A percentile compares a stretch with the other conserved stretches of the same genome.
These are phyloP conservation scores for Pseudolaguvia tuberculata DNA, from an alignment of 2,113 vertebrate genomes.

Conservation along the genomic window DNA sequence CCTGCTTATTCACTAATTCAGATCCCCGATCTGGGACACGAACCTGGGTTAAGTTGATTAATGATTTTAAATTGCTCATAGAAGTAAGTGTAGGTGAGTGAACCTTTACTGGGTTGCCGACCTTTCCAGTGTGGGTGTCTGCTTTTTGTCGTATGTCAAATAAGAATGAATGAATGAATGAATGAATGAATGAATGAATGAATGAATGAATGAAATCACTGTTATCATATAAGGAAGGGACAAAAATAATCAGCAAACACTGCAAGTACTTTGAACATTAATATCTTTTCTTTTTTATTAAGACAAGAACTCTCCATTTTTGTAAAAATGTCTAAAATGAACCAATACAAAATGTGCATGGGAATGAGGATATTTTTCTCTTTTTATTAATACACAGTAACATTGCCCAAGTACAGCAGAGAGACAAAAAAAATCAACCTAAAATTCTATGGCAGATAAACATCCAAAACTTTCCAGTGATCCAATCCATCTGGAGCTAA, in stretches of 20 bases:
- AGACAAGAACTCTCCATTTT: constrained; percentile 80
- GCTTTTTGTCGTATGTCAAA: no score
- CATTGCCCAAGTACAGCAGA: constrained; percentile 77
- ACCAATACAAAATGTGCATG: constrained; percentile 82
- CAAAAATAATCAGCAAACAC: constrained; percentile 53
- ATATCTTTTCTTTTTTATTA: constrained; percentile 81
- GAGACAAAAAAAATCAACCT: constrained; percentile 69
- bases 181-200: no score
- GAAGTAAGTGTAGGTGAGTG: no score
- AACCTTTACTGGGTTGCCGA: no score
- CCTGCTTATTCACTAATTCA: no score
- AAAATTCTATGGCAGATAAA: constrained; percentile 68
- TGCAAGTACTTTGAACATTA: constrained; percentile 72
- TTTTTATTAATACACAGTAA: constrained; percentile 75
- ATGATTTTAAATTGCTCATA: no score
- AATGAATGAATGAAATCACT: neutral
- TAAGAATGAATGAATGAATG: no score
- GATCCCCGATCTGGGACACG: no score
- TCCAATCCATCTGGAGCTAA: constrained; percentile 39
- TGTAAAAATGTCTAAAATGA: constrained; percentile 84
- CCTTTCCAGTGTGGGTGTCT: no score
- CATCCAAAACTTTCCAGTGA: constrained; percentile 53
- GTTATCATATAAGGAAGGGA: neutral
- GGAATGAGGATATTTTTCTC: constrained; percentile 74
- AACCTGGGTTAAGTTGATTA: no score